phyloP scores from a whole-genome alignment of 1,140 invertebrate species.

The Musca vetustissima region DNA sequence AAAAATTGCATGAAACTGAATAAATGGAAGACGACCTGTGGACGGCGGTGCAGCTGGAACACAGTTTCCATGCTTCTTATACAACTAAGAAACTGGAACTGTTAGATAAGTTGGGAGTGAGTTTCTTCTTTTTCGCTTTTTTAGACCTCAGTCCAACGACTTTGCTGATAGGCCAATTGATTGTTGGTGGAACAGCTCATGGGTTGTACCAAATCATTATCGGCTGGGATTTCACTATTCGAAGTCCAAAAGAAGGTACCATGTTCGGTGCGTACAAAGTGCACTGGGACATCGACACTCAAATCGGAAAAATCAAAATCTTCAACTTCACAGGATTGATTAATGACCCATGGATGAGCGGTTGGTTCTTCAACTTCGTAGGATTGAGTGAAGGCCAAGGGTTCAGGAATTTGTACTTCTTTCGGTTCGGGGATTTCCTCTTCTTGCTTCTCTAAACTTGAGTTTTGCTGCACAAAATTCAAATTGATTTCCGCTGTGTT shows the following conservation, averaged over 20 bases:
- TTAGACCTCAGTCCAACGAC: conserved; percentile 60
- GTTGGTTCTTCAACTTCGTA: too few relatives aligned
- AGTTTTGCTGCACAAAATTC: background rate
- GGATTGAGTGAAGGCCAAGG: too few relatives aligned
- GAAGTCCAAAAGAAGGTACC: conserved; percentile 64
- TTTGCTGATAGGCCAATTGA: conserved; percentile 53
- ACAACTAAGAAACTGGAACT: too few relatives aligned
- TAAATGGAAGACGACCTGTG: too few relatives aligned
- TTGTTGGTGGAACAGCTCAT: conserved; percentile 54
- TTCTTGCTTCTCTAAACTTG: conserved; percentile 41
- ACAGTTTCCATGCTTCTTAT: too few relatives aligned
- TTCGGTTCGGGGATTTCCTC: conserved; percentile 53
- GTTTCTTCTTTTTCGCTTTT: background rate
- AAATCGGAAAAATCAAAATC: conserved; percentile 57
- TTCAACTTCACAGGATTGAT: conserved; percentile 47
- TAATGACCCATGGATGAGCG: conserved; percentile 33
- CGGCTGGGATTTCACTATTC: conserved; percentile 51
- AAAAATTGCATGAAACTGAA: too few relatives aligned
- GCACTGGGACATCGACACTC: conserved; percentile 56
- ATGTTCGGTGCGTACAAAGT: conserved; percentile 60
- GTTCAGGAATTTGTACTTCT: too few relatives aligned
- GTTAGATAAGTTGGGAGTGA: too few relatives aligned
- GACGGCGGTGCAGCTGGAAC: too few relatives aligned
- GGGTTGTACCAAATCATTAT: conserved; percentile 56
- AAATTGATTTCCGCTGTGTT: too few relatives aligned